These are phyloP conservation scores for Calosoma granatense DNA, from an alignment of 1,140 invertebrate genomes.

Conservation along the genomic window DNA sequence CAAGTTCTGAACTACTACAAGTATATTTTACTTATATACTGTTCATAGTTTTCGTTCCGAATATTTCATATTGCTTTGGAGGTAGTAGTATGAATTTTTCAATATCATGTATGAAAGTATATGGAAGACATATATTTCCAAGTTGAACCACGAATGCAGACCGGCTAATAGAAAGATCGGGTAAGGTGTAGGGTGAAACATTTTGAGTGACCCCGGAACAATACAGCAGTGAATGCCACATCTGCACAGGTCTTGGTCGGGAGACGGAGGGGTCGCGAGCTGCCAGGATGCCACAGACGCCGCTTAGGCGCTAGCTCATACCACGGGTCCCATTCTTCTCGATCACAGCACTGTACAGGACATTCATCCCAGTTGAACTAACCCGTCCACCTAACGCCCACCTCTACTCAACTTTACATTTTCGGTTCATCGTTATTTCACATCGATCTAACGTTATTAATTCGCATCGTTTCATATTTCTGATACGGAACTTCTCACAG, in stretches of 20 bases:
- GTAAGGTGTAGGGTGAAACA: neutral
- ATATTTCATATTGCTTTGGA: too few species aligned
- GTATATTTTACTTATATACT: too few species aligned
- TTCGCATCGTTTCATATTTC: neutral
- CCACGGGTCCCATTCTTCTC: neutral
- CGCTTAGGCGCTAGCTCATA: neutral
- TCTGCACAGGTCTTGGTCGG: neutral
- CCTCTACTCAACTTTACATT: neutral
- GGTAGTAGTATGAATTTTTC: too few species aligned
- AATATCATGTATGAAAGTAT: too few species aligned
- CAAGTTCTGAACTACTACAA: too few species aligned
- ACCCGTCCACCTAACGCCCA: neutral
- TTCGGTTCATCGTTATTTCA: neutral
- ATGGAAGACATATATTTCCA: too few species aligned
- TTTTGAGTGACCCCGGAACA: neutral
- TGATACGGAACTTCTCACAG: too few species aligned
- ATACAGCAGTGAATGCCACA: slow-evolving; percentile 1
- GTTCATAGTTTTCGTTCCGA: too few species aligned
- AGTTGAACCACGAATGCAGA: too few species aligned
- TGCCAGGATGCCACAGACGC: slow-evolving; percentile 6
- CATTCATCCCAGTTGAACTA: neutral
- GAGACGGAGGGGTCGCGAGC: neutral
- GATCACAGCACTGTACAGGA: neutral
- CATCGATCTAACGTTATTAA: neutral
- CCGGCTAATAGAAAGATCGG: too few species aligned